Evolutionary conservation across 1,140 invertebrate genomes (phyloP).

Genomic region (Drosophila grimshawi): DNA sequence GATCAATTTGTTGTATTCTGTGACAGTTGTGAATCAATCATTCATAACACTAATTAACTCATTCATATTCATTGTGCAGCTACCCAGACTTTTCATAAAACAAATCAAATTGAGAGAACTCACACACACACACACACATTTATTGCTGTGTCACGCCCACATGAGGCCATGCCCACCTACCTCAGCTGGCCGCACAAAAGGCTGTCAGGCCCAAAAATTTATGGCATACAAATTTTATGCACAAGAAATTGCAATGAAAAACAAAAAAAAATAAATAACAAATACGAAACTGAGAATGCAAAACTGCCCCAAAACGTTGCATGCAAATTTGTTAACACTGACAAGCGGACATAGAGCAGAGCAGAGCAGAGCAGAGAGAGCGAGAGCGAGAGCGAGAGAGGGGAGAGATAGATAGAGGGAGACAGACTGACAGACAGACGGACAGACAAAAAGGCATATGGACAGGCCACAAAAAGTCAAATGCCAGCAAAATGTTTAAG

Average conservation of each 20-base stretch:
- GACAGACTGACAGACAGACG: neutral
- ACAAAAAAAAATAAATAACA: neutral
- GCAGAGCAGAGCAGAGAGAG: neutral
- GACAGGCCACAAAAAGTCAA: slow-evolving; percentile 39
- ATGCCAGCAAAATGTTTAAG: slow-evolving; percentile 29
- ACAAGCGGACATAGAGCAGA: neutral
- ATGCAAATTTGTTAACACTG: slow-evolving; percentile 56
- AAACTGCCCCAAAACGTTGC: slow-evolving; percentile 43
- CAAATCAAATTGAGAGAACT: neutral
- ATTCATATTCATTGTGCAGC: slow-evolving; percentile 48
- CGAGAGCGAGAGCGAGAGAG: neutral
- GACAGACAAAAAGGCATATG: slow-evolving; percentile 4
- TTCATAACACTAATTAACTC: slow-evolving; percentile 49
- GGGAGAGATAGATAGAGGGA: neutral
- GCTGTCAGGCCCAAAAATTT: slow-evolving; percentile 44
- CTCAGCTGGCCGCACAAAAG: slow-evolving; percentile 24
- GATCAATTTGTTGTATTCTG: slow-evolving; percentile 8
- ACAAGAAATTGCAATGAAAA: slow-evolving; percentile 29
- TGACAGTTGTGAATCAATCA: slow-evolving; percentile 45
- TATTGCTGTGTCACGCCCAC: slow-evolving; percentile 27
- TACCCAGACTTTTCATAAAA: slow-evolving; percentile 19
- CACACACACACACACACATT: neutral
- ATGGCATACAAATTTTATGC: slow-evolving; percentile 58
- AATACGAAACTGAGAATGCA: slow-evolving; percentile 8
- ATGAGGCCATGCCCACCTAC: slow-evolving; percentile 2